Base-by-base conservation (phyloP, 2,888 invertebrate genomes). In the Psococerastis gibbosa region DNA sequence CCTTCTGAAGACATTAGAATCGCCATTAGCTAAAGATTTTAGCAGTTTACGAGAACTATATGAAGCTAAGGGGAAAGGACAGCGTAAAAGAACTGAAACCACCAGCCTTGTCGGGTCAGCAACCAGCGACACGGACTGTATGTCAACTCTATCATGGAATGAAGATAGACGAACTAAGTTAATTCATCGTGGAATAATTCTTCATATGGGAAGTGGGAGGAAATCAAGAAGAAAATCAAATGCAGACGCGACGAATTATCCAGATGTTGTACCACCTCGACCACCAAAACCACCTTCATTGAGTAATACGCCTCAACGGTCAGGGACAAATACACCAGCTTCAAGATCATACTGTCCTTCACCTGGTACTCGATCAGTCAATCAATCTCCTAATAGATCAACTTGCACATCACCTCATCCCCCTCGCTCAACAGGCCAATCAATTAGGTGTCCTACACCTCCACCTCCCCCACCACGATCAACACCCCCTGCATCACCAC, bases 1-100 rank as follows among this genome's bases (percentile, higher is more conserved):
- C 22, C 47, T 16, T 22, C 45, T 27, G 23, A 43, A 32, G 23
- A 46, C 38, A 23, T 46, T 32, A 22, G 43, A 45, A 32, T 48
- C 49, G 15, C 49, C 52, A 4, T 35, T 53, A 8, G 49, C 49
- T 35, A 49, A 73, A 45, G 59, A 69, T 52, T 70, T 78, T 61
- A 72, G 75, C 32, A 81, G 78, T 55, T 62, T 84, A 2, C 66
- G 81, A 43, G 78, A 80, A 55, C 79, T 82, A 49, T 78, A 76
- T 53, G 80, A 82, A 52, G 73, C 73, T 1, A 51, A 50, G 22
- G 50, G 31, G 47, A 48, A 13, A 43, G 45, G 15, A 35, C 42
- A 20, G 13, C 43, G 38, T 33, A 31, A 42, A 6, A 45, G 47
- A 33, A 43, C 46, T 32, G 48, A 45, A 44, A 46, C 38, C 2